These are phyloP conservation scores for Atherinomorus stipes DNA, from an alignment of 2,113 vertebrate genomes.

Conservation along the genomic window DNA sequence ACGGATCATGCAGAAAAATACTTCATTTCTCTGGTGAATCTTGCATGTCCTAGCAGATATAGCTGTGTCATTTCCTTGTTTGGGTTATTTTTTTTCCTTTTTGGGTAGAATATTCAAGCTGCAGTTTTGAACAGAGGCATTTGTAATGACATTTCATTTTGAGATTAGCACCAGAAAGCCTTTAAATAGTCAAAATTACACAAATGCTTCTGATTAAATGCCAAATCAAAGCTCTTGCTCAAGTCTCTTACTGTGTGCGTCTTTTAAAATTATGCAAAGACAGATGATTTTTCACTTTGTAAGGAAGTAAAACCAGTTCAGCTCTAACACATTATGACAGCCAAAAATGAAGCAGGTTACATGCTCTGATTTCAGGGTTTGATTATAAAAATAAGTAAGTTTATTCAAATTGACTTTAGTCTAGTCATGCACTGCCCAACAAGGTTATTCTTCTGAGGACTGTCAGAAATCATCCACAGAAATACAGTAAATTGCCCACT, in stretches of 20 bases:
- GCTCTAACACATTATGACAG: not conserved
- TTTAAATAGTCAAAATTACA: not conserved
- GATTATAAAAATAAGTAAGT: conserved; percentile 18
- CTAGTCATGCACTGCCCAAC: conserved; percentile 32
- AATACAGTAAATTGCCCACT: conserved; percentile 40
- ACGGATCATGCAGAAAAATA: conserved; percentile 28
- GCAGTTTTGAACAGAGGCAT: conserved; percentile 10
- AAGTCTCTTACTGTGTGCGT: not conserved
- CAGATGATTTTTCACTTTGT: too few relatives aligned
- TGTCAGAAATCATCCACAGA: conserved; percentile 32
- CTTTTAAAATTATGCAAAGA: not conserved
- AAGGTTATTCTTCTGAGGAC: conserved; percentile 56
- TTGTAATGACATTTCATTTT: conserved; percentile 20
- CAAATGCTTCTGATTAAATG: not conserved
- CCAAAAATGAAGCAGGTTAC: conserved; percentile 5
- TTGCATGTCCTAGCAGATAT: conserved; percentile 35
- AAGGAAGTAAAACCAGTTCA: too few relatives aligned
- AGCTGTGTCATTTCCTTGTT: conserved; percentile 30
- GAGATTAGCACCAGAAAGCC: conserved; percentile 11
- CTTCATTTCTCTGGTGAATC: conserved; percentile 32
- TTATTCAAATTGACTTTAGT: conserved; percentile 31
- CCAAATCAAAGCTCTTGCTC: too few relatives aligned
- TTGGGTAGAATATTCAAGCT: conserved; percentile 16
- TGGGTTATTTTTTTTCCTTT: conserved; percentile 17
- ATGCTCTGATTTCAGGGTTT: conserved; percentile 14